Evolutionary conservation across 2,113 vertebrate genomes (phyloP).

Genomic region (Pterophyllum scalare): DNA sequence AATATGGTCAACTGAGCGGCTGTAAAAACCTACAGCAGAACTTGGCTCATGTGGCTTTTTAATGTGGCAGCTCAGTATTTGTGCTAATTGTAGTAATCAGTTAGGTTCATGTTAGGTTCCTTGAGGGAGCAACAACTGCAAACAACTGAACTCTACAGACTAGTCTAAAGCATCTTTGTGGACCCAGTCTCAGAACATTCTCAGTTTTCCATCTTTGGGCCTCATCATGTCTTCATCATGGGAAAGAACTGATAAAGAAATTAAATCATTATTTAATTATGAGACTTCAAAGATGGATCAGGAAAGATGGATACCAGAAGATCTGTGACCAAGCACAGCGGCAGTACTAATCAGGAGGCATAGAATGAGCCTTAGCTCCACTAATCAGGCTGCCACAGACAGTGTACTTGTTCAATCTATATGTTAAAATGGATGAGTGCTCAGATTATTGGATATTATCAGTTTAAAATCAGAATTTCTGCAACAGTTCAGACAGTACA

Average conservation of each 20-base stretch:
- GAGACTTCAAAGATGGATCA: background rate
- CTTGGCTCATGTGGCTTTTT: too few species aligned
- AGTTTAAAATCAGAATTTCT: background rate
- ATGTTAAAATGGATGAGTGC: background rate
- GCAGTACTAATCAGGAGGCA: background rate
- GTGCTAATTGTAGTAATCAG: too few species aligned
- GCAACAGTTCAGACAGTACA: background rate
- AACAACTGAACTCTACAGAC: background rate
- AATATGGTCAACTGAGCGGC: too few species aligned
- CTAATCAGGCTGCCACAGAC: accelerated
- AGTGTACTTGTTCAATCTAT: background rate
- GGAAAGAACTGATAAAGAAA: background rate
- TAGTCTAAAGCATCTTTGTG: background rate
- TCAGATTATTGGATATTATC: background rate
- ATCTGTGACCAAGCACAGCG: background rate
- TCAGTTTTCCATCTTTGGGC: background rate
- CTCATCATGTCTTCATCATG: background rate
- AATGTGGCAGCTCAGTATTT: too few species aligned
- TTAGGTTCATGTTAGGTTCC: too few species aligned
- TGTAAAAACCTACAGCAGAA: too few species aligned
- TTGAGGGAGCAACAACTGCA: too few species aligned
- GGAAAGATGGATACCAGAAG: background rate
- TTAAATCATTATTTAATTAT: background rate
- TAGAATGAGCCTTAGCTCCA: background rate
- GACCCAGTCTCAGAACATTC: background rate